phyloP scores from a whole-genome alignment of 2,888 invertebrate genomes.

The Thelaira solivaga region DNA sequence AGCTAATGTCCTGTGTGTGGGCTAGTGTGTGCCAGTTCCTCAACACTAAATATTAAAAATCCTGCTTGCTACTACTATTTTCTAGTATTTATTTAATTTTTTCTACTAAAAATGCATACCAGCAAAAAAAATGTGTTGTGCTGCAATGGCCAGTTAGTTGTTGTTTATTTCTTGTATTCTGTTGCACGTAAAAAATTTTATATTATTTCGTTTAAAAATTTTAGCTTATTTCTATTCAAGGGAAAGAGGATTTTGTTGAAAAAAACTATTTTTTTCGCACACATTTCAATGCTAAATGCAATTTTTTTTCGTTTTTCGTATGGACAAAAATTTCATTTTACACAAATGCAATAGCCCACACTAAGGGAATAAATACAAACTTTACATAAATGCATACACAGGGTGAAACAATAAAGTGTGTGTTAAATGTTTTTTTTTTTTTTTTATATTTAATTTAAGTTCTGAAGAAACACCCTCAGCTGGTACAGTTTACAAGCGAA shows the following conservation, averaged over 20 bases:
- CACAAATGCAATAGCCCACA: constrained; percentile 37
- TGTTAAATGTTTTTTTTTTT: not conserved
- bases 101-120: not conserved
- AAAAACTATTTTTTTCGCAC: not conserved
- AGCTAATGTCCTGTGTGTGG: constrained; percentile 35
- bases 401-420: not conserved
- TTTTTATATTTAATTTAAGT: too few species aligned
- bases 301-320: constrained; percentile 53
- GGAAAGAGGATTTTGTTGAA: not conserved
- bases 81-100: not conserved
- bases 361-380: not conserved
- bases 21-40: too few species aligned
- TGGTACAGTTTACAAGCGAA: too few species aligned
- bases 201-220: constrained; percentile 38
- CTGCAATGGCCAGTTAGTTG: constrained; percentile 32
- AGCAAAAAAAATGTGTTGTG: not conserved
- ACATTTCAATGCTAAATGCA: constrained; percentile 54
- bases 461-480: not conserved
- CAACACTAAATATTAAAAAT: constrained; percentile 50
- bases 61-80: constrained; percentile 15
- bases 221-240: not conserved
- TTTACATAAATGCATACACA: not conserved
- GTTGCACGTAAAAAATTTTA: constrained; percentile 25
- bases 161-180: not conserved
- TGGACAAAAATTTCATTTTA: constrained; percentile 56